Evolutionary conservation across 2,888 invertebrate genomes (phyloP), one percentile per base, ranked within the genome.

Genomic region (Saturnia pavonia): DNA sequence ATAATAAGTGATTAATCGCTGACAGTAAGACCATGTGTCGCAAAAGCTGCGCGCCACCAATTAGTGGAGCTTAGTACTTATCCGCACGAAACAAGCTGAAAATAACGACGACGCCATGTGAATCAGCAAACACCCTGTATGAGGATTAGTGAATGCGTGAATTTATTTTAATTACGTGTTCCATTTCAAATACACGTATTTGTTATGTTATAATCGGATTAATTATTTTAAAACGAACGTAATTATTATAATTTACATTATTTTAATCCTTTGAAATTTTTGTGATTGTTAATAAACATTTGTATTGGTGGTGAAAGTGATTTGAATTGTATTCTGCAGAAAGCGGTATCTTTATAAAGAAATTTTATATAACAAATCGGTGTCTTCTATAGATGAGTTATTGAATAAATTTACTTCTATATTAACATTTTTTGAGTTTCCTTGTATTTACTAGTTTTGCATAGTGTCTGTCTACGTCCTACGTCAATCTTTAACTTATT

Each of bases 1-100:
- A n/a, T 70, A 40, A 65, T 66, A 25, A n/a, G 25, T 27, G 16
- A 68, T 48, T 22, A 70, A 22, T n/a, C 34, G 60, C 60, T 68
- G 3, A n/a, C 43, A 70, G 7, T 68, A n/a, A 34, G 45, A 48
- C 68, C 27, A 14, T 40, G 22, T 43, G 16, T 42, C 63, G 54
- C 69, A 54, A 67, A 71, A 72, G 67, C 69, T 69, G 71, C 69
- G 71, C 60, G 75, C 77, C 80, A 80, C 90, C 90, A 91, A 91
- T 91, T 91, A 91, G 89, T 82, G 85, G 57, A 75, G 87, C 88
- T 91, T 88, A 87, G 76, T 82, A 75, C 78, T 88, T 89, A 91
- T 88, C 91, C 88, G 73, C 69, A 75, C 76, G 84, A 81, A 87
- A 87, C 88, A 89, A 85, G 88, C 86, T 78, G 84, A 83, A 88